A percentile compares a stretch with the other conserved stretches of the same genome.
These are phyloP conservation scores for Neoarius graeffei DNA, from an alignment of 2,113 vertebrate species.

Conservation along the genomic window DNA sequence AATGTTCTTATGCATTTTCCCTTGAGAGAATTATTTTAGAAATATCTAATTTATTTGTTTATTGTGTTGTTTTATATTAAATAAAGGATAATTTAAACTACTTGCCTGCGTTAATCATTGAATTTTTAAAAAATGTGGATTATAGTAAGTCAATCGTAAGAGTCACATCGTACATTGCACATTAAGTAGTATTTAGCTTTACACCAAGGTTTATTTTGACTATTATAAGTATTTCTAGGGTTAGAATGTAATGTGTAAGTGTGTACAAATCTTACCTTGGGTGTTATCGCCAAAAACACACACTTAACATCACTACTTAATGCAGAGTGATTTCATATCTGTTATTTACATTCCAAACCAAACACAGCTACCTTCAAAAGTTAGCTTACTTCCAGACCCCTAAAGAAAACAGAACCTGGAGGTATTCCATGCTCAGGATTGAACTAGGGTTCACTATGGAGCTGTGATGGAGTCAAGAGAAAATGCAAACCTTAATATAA, in stretches of 20 bases:
- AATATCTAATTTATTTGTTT: constrained; percentile 83
- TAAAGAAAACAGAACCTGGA: not conserved
- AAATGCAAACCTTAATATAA: not conserved
- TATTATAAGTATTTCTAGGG: not conserved
- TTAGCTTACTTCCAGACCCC: too few relatives aligned
- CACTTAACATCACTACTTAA: not conserved
- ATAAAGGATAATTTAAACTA: constrained; percentile 81
- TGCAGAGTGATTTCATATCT: not conserved
- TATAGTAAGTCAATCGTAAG: not conserved
- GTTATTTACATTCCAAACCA: not conserved
- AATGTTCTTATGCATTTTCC: constrained; percentile 62
- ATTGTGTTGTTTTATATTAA: constrained; percentile 80
- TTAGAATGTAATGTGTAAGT: too few relatives aligned
- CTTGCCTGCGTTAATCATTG: not conserved
- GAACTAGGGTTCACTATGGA: not conserved
- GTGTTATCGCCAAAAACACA: not conserved
- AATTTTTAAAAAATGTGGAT: not conserved
- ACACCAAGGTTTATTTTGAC: not conserved
- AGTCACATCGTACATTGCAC: not conserved
- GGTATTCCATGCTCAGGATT: not conserved
- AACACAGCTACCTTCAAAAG: not conserved
- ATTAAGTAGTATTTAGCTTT: not conserved
- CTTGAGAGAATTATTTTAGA: constrained; percentile 77
- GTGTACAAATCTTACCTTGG: not conserved
- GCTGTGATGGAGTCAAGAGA: not conserved